These are phyloP conservation scores for Cotesia glomerata DNA, from an alignment of 1,140 invertebrate species.

Conservation along the genomic window DNA sequence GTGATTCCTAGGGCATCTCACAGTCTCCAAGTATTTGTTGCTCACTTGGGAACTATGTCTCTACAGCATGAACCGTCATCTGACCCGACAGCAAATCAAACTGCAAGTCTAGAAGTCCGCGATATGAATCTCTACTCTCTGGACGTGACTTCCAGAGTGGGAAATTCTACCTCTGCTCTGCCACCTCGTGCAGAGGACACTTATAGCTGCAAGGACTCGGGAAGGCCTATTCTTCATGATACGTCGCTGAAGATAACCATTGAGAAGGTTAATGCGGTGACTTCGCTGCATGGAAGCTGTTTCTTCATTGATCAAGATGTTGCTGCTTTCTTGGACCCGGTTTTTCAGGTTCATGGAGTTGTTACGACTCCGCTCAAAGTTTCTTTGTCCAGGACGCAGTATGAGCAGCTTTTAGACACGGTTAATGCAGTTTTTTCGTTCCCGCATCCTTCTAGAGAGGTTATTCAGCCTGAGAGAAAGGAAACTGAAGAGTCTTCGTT, in stretches of 20 bases:
- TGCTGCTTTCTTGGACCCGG: conserved; percentile 37
- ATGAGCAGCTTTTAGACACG: conserved; percentile 87
- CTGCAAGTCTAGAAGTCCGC: conserved; percentile 71
- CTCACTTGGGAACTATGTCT: conserved; percentile 90
- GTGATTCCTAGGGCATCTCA: conserved; percentile 80
- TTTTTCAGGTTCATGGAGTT: conserved; percentile 74
- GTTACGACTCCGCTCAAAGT: conserved; percentile 85
- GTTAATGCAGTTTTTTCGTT: conserved; percentile 62
- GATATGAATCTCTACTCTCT: conserved; percentile 90
- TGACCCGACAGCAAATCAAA: conserved; percentile 52
- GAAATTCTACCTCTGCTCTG: conserved; percentile 45
- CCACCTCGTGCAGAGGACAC: conserved; percentile 67
- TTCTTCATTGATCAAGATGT: conserved; percentile 55
- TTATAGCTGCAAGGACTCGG: conserved; percentile 71
- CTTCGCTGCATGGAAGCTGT: conserved; percentile 46
- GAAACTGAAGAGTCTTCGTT: conserved; percentile 48
- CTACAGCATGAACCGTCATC: conserved; percentile 62
- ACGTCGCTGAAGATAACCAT: conserved; percentile 77
- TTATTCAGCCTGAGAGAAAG: conserved; percentile 30
- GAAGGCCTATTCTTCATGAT: conserved; percentile 80
- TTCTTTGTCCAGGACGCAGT: conserved; percentile 83
- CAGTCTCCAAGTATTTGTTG: conserved; percentile 85
- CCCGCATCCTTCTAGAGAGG: conserved; percentile 31
- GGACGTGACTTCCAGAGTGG: conserved; percentile 63
- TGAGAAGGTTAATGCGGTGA: conserved; percentile 53